These are phyloP conservation scores for Gracilinanus agilis DNA, from an alignment of 2,113 vertebrate species.

Conservation along the genomic window DNA sequence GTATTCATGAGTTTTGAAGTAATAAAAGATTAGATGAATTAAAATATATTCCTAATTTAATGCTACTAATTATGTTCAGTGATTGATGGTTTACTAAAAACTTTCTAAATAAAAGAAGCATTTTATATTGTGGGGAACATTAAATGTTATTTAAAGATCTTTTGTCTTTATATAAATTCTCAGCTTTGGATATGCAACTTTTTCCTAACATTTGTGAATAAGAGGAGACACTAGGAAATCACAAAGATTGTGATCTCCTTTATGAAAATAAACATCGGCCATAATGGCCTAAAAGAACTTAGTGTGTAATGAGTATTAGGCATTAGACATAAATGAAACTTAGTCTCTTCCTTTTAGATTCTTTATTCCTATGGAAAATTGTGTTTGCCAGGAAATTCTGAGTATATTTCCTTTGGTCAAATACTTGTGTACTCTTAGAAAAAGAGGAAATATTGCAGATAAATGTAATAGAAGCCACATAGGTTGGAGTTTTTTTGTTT, in stretches of 20 bases:
- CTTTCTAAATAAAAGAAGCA: too few species aligned
- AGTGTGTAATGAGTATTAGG: neutral
- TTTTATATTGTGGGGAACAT: too few species aligned
- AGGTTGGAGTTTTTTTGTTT: too few species aligned
- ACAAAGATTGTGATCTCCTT: too few species aligned
- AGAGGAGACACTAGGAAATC: too few species aligned
- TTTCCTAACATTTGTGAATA: too few species aligned
- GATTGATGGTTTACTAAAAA: too few species aligned
- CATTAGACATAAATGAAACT: neutral
- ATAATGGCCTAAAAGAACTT: neutral
- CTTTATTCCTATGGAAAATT: neutral
- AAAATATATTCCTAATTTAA: slow-evolving; percentile 16
- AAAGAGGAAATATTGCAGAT: too few species aligned
- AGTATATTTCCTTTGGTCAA: neutral
- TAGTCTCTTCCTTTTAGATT: neutral
- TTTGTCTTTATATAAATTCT: neutral
- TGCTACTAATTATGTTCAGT: too few species aligned
- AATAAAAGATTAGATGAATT: neutral
- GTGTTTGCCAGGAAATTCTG: neutral
- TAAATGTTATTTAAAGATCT: neutral
- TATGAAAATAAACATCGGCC: neutral
- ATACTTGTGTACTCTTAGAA: neutral
- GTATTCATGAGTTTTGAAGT: neutral
- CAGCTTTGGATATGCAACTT: too few species aligned
- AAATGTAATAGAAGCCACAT: too few species aligned